Percentiles rank a stretch among this genome's conserved stretches.
Evolutionary conservation across 2,888 invertebrate species (phyloP).

Genomic region (Vesta saturnalis): DNA sequence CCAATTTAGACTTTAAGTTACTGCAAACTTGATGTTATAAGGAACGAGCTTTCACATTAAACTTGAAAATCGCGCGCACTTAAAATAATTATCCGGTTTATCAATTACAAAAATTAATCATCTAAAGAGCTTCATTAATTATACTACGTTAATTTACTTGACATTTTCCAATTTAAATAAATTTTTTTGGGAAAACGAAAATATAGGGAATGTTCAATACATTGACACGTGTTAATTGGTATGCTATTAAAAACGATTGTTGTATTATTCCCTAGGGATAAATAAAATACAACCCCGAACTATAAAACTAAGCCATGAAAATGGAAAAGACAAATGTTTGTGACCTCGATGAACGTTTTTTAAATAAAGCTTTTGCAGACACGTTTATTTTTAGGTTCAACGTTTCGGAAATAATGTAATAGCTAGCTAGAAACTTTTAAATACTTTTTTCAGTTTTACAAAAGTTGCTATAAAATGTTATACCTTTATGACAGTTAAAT

Average conservation of each 20-base stretch:
- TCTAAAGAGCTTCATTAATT: too few species aligned
- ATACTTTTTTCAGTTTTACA: too few species aligned
- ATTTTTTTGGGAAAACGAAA: neutral
- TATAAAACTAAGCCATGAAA: constrained; percentile 1
- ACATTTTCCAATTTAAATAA: neutral
- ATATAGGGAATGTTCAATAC: too few species aligned
- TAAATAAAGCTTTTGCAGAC: neutral
- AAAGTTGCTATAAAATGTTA: too few species aligned
- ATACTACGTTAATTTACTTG: neutral
- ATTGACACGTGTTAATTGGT: neutral
- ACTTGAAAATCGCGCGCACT: neutral
- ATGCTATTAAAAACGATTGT: too few species aligned
- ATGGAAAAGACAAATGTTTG: constrained; percentile 1
- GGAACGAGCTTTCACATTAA: neutral
- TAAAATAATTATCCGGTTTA: too few species aligned
- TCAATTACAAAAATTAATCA: too few species aligned
- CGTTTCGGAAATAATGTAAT: neutral
- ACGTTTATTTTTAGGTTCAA: neutral
- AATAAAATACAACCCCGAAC: neutral
- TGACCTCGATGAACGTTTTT: neutral
- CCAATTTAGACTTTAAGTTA: neutral
- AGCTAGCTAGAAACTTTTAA: too few species aligned
- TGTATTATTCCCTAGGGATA: neutral
- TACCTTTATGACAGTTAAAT: too few species aligned
- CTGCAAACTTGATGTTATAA: neutral